Conservation (phyloP, 2,888 invertebrate species). For the Eulithis testata region DNA sequence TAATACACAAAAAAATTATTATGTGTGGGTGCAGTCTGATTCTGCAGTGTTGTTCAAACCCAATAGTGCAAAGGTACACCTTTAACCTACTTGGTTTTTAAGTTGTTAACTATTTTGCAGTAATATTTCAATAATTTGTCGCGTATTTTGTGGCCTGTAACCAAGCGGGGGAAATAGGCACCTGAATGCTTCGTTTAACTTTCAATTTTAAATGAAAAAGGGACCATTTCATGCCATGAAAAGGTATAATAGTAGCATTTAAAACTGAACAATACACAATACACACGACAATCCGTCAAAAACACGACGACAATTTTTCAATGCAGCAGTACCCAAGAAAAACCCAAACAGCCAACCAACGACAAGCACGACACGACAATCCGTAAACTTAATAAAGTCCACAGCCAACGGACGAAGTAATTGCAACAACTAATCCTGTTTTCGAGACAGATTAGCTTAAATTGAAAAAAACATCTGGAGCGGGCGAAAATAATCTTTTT, state of each 20-base stretch:
- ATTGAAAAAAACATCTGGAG: constrained; percentile 41
- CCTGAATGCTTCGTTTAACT: constrained; percentile 77
- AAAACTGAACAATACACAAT: no score
- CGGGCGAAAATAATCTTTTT: constrained; percentile 33
- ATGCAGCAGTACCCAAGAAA: no score
- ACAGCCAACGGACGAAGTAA: constrained; percentile 26
- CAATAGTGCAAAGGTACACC: no score
- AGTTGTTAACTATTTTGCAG: no score
- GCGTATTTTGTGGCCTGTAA: constrained; percentile 51
- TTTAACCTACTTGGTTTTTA: not conserved
- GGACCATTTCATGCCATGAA: no score
- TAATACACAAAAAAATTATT: no score
- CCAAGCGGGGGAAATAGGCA: constrained; percentile 53
- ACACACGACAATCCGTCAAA: no score
- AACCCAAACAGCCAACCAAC: no score
- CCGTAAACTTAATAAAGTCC: constrained; percentile 11
- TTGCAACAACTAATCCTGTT: constrained; percentile 39
- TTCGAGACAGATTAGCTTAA: constrained; percentile 40
- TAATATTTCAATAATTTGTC: not conserved
- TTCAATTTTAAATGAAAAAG: constrained; percentile 73
- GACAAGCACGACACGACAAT: no score
- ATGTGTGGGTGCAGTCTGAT: no score
- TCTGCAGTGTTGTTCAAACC: no score
- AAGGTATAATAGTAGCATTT: no score
- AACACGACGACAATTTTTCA: not conserved